Evolutionary conservation across 2,113 vertebrate genomes (phyloP).

Genomic region (Origma solitaria): DNA sequence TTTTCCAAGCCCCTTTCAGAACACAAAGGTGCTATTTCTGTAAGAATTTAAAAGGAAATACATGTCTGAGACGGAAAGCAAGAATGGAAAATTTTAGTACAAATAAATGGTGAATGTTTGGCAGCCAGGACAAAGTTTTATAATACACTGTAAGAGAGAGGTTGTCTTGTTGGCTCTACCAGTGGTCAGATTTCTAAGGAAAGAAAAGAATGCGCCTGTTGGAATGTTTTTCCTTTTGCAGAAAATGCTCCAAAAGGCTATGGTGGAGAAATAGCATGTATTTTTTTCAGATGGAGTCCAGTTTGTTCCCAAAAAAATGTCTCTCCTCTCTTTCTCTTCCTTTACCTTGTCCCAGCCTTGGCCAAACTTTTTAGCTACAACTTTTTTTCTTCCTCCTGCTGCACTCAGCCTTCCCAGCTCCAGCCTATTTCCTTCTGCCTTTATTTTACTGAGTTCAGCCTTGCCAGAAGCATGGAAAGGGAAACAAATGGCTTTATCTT

Average conservation of each 20-base stretch:
- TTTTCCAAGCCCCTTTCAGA: slow-evolving; percentile 26
- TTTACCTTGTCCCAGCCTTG: background rate
- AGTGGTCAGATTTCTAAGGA: background rate
- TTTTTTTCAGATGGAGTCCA: background rate
- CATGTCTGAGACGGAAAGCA: slow-evolving; percentile 20
- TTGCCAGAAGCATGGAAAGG: background rate
- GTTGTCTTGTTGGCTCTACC: slow-evolving; percentile 14
- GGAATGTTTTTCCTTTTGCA: background rate
- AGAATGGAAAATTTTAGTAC: slow-evolving; percentile 48
- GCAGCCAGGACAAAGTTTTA: slow-evolving; percentile 11
- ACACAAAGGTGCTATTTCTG: slow-evolving; percentile 45
- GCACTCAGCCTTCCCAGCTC: background rate
- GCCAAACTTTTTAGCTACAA: background rate
- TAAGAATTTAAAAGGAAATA: slow-evolving; percentile 51
- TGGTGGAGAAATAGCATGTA: background rate
- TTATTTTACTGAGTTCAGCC: background rate
- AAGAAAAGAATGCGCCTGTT: background rate
- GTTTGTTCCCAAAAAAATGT: background rate
- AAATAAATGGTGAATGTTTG: slow-evolving; percentile 45
- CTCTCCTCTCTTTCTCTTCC: background rate
- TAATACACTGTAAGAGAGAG: background rate
- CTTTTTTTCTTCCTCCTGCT: background rate
- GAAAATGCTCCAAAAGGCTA: background rate
- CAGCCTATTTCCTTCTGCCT: background rate
- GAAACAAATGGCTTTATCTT: background rate